These are phyloP conservation scores for Maniola jurtina DNA, from an alignment of 1,140 invertebrate genomes.

Conservation along the genomic window DNA sequence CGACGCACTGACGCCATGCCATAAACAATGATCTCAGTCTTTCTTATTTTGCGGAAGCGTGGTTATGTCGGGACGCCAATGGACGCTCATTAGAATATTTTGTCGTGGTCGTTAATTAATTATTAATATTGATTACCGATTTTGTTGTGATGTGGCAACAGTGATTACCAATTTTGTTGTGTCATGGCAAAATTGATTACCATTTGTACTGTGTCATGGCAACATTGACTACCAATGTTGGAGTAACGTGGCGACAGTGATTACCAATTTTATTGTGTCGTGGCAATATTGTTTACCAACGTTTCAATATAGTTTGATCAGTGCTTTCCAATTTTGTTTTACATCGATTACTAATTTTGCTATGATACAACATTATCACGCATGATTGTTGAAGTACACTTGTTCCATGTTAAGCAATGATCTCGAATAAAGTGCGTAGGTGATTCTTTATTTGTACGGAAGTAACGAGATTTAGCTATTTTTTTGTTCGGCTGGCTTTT, in stretches of 20 bases:
- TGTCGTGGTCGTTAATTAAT: not conserved
- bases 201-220: not conserved
- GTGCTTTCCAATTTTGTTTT: no score
- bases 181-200: not conserved
- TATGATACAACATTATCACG: no score
- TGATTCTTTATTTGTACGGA: no score
- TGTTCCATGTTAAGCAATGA: no score
- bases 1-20: slow-evolving; percentile 7
- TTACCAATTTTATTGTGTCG: no score
- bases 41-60: slow-evolving; percentile 18
- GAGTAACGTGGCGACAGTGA: not conserved
- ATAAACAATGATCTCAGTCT: slow-evolving; percentile 18
- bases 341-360: no score
- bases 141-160: not conserved
- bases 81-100: not conserved
- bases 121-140: no score
- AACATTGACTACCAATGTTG: not conserved
- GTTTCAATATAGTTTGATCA: not conserved
- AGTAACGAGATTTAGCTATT: no score
- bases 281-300: not conserved
- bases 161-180: not conserved
- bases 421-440: no score
- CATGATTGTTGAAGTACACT: no score
- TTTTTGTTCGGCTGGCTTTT: not conserved
- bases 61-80: not conserved